Evolutionary conservation across 2,797 vertebrate genomes (phyloP), one percentile per base, ranked within the genome.

Genomic region (Euthynnus affinis): DNA sequence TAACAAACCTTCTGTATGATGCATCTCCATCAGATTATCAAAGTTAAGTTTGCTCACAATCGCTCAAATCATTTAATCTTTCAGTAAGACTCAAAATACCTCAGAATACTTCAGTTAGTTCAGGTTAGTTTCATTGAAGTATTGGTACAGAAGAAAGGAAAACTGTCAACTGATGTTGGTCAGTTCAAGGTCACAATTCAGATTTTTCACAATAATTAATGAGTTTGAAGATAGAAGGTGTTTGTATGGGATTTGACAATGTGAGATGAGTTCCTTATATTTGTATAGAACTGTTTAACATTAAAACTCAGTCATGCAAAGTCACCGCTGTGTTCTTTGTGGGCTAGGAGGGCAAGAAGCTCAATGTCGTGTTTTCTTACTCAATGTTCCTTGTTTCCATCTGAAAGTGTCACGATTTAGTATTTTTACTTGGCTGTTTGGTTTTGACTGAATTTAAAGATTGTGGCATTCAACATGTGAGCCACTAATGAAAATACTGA

Each of bases 211-310:
- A 56, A 18, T 49, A 56, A 18, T 49, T 49, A 22, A 0, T 63
- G 55, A 68, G 60, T 44, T 51, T 40, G 65, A 72, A 53, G 15
- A 49, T 37, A 60, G 32, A n/a, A 48, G 57, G 3, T 61, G 13
- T 83, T 87, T 71, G 63, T 82, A 74, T 63, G 65, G 67, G 68
- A 68, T 71, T 58, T 79, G 71, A 82, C 51, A 65, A 74, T 78
- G 71, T 74, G 56, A 83, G 46, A 76, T 29, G 32, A 73, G 71
- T 83, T 84, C 70, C 81, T 82, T 89, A 87, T 88, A 79, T 93
- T 91, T 92, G 90, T 92, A 92, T 58, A 59, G 58, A 89, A 67
- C 12, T 69, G 79, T 91, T 89, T 80, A 79, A 89, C 74, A 91
- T 85, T 86, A 91, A 92, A 91, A 82, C 1, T 42, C 23, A 53